Evolutionary conservation across 2,888 invertebrate genomes (phyloP), one percentile per base, ranked within the genome.

Genomic region (Allophyes oxyacanthae): DNA sequence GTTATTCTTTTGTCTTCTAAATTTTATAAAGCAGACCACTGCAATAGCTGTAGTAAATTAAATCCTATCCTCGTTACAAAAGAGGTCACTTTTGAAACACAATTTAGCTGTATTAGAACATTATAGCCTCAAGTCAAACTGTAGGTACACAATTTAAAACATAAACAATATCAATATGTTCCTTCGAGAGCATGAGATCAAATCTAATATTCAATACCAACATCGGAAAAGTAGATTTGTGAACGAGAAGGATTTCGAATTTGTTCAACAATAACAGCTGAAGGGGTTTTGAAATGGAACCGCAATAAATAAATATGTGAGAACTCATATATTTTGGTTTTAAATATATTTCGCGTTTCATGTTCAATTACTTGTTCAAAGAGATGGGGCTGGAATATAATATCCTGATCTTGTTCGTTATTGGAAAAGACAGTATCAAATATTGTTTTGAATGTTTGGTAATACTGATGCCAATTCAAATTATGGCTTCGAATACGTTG

Each of bases 301-400:
- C 2, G 7, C 28, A 28, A 42, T 20, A 42, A 28, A 42, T 20
- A 42, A 28, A 30, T 14, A 42, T 42, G 26, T 9, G 9, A 2
- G 28, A 42, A 14, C 8, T 30, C 2, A 20, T 20, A 4, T 3
- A 20, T 9, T 14, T 30, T 13, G 9, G 41, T 9, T 42, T 42
- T 30, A n/a, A n/a, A n/a, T n/a, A n/a, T n/a, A 8, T 30, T 9
- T 20, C 4, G 20, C 41, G 2, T 30, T 42, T 42, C 41, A 14
- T 14, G 13, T 42, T 41, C 13, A 13, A 41, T 41, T 28, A 28
- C 13, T 41, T 4, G 14, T 42, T 42, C 9, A 30, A 26, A 26
- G 26, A 30, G 14, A 14, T 30, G 2, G 20, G 20, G 4, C 14
- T 13, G 28, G 28, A 3, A 41, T 6, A 30, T 28, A 20, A 20